Evolutionary conservation across 2,113 vertebrate species (phyloP).

Genomic region (Hemiscyllium ocellatum): DNA sequence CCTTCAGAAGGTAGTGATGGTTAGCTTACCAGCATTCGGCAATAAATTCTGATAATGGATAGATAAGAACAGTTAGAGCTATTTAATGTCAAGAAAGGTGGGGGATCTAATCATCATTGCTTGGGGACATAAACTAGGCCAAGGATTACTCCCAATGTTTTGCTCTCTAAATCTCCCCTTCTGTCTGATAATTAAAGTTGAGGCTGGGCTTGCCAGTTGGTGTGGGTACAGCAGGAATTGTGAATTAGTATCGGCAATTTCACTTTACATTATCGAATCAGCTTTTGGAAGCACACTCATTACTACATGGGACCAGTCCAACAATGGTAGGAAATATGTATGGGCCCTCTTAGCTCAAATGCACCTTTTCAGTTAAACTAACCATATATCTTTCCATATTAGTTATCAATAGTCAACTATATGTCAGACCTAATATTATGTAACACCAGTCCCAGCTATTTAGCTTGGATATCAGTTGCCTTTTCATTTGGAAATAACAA

Average conservation of each 20-base stretch:
- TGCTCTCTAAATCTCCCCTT: background rate
- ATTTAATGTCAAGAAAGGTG: background rate
- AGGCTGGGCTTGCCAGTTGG: background rate
- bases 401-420: background rate
- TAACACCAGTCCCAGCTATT: background rate
- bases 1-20: no score
- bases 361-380: background rate
- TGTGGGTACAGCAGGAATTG: background rate
- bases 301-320: background rate
- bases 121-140: background rate
- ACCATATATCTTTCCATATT: background rate
- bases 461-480: background rate
- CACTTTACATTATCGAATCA: background rate
- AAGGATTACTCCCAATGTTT: background rate
- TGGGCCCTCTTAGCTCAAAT: background rate
- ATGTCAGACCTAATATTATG: background rate
- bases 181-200: background rate
- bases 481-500: background rate
- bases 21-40: no score
- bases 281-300: background rate
- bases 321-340: background rate
- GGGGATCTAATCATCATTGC: background rate
- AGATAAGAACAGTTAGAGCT: background rate
- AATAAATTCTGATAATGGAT: background rate
- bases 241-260: background rate